Evolutionary conservation across 2,113 vertebrate genomes (phyloP).

Genomic region (Triplophysa dalaica): DNA sequence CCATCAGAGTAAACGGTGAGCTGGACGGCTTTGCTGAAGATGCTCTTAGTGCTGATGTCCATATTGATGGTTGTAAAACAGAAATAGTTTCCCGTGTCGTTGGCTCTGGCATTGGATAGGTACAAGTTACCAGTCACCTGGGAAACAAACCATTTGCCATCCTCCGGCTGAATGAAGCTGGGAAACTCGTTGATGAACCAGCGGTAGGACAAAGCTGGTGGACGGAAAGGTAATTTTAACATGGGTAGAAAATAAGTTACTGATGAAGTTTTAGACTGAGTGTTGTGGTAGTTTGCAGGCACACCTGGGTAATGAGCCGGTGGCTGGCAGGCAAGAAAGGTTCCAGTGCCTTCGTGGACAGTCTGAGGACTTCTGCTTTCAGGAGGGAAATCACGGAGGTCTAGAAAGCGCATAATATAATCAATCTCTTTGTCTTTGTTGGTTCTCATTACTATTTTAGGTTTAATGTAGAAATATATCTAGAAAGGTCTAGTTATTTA

Average conservation of each 20-base stretch:
- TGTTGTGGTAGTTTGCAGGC: not conserved
- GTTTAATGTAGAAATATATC: no score
- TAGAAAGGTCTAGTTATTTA: no score
- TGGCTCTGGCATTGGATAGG: constrained; percentile 83
- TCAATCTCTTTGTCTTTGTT: no score
- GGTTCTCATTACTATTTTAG: no score
- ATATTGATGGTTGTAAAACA: constrained; percentile 94
- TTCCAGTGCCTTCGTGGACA: constrained; percentile 84
- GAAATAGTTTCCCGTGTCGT: constrained; percentile 88
- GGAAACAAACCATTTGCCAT: constrained; percentile 87
- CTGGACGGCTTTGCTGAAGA: constrained; percentile 89
- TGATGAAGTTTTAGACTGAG: not conserved
- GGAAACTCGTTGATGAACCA: constrained; percentile 96
- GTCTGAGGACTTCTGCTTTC: constrained; percentile 86
- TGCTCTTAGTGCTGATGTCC: constrained; percentile 92
- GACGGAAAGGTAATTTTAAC: not conserved
- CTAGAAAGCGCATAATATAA: constrained; percentile 63
- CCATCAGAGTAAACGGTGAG: constrained; percentile 86
- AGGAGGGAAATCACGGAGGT: constrained; percentile 91
- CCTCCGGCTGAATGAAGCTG: constrained; percentile 84
- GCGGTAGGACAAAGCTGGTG: constrained; percentile 86
- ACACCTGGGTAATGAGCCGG: constrained; percentile 94
- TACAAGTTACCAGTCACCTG: constrained; percentile 96
- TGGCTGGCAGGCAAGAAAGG: constrained; percentile 87
- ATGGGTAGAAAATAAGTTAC: not conserved